Conservation (phyloP, 2,797 vertebrate genomes). For the Leuciscus waleckii region DNA sequence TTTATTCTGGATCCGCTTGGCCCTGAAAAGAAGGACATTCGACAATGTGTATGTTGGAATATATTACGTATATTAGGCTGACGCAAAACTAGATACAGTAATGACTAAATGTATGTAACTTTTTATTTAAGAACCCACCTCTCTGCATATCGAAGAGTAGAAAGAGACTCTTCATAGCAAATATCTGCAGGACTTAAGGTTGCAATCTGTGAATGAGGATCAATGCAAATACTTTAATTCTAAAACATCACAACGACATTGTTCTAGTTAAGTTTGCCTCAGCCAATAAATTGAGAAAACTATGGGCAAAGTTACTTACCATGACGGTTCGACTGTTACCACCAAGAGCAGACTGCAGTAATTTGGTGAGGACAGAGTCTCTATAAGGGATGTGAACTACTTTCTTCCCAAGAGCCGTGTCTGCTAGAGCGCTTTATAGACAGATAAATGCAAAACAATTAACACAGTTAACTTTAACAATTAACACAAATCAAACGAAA, state of each 20-base stretch:
- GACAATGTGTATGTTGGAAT: neutral
- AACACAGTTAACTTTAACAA: neutral
- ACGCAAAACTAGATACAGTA: neutral
- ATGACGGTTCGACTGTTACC: conserved; percentile 92
- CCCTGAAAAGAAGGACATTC: conserved; percentile 70
- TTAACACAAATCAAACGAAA: neutral
- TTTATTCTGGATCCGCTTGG: conserved; percentile 87
- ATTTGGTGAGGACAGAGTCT: conserved; percentile 88
- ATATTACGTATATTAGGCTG: neutral
- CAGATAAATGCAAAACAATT: neutral
- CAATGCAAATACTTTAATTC: neutral
- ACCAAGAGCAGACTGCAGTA: conserved; percentile 88
- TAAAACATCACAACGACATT: neutral
- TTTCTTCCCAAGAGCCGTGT: conserved; percentile 82
- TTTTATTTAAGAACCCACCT: conserved; percentile 71
- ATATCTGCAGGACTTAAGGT: conserved; percentile 89
- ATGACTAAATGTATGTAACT: neutral
- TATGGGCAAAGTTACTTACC: conserved; percentile 70
- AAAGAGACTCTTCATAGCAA: conserved; percentile 89
- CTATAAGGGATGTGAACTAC: conserved; percentile 87
- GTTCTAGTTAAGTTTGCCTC: neutral
- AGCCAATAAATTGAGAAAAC: neutral
- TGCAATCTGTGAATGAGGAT: conserved; percentile 77
- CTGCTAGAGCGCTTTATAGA: conserved; percentile 81
- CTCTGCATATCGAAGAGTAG: conserved; percentile 87